phyloP scores from a whole-genome alignment of 53 echinoderm and acorn worm species.

The Holothuria scabra region DNA sequence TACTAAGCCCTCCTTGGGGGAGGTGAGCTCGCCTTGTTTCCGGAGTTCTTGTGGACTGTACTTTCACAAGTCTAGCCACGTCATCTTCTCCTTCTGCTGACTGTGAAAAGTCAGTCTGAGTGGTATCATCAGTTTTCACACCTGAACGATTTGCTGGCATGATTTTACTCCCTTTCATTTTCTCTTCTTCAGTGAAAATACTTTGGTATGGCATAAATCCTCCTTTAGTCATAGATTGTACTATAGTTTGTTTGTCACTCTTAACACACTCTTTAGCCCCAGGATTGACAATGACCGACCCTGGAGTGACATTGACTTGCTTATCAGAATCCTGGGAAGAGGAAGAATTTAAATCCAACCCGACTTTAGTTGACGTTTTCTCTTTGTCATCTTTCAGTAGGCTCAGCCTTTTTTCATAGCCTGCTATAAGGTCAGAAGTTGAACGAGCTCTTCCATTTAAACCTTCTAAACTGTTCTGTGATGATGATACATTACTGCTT shows the following conservation, averaged over 20 bases:
- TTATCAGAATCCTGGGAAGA: slow-evolving; percentile 35
- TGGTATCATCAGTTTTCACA: slow-evolving; percentile 21
- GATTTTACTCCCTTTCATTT: no score
- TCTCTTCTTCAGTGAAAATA: slow-evolving; percentile 12
- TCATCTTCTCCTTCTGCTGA: slow-evolving; percentile 3
- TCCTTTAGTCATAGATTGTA: neutral
- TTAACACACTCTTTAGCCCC: no score
- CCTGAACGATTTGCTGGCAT: neutral
- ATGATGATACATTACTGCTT: slow-evolving; percentile 19
- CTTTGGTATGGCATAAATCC: slow-evolving; percentile 19
- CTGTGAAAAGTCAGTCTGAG: slow-evolving; percentile 29
- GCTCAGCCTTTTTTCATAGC: slow-evolving; percentile 68
- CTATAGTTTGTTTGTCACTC: no score
- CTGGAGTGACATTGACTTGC: neutral
- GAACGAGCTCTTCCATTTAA: slow-evolving; percentile 36
- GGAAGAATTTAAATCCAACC: neutral
- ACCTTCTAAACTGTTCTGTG: slow-evolving; percentile 39
- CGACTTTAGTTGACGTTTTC: slow-evolving; percentile 5
- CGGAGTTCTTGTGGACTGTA: slow-evolving; percentile 34
- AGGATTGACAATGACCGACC: neutral
- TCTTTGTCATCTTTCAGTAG: slow-evolving; percentile 72
- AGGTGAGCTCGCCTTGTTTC: slow-evolving; percentile 30
- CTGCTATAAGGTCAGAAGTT: slow-evolving; percentile 74
- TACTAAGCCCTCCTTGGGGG: neutral
- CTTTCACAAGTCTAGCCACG: slow-evolving; percentile 35